Conservation (phyloP, 2,113 vertebrate genomes). For the Centropus bengalensis region DNA sequence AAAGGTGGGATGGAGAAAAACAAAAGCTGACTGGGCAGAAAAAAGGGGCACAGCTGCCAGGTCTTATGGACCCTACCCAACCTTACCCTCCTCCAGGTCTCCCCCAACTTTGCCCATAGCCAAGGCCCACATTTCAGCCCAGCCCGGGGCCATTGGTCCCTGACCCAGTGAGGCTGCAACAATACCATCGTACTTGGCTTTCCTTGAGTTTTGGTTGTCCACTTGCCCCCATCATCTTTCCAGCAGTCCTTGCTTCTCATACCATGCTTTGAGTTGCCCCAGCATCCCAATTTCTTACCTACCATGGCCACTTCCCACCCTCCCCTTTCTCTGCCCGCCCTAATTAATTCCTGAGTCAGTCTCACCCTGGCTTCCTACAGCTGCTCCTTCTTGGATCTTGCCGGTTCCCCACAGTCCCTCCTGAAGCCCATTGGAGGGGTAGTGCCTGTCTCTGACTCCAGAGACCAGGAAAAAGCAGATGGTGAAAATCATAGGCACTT, state of each 20-base stretch:
- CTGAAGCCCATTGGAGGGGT: neutral
- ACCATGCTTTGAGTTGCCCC: neutral
- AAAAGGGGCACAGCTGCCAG: neutral
- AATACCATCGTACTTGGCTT: neutral
- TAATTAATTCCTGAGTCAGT: neutral
- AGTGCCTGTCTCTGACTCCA: neutral
- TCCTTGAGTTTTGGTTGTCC: neutral
- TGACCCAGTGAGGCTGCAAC: neutral
- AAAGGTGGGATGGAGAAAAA: neutral
- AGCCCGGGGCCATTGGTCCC: neutral
- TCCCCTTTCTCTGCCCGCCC: neutral
- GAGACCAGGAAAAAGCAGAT: neutral
- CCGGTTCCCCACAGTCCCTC: neutral
- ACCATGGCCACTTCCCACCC: neutral
- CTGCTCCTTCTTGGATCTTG: neutral
- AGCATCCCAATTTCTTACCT: too few relatives aligned
- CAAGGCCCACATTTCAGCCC: neutral
- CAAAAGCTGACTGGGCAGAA: neutral
- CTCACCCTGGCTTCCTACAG: neutral
- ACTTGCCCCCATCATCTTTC: neutral
- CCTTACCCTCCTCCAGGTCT: accelerated
- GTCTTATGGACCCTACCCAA: neutral
- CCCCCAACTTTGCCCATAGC: accelerated
- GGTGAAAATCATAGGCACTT: neutral
- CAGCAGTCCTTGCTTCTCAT: neutral